Evolutionary conservation across 2,113 vertebrate species (phyloP).

Genomic region (Pterocles gutturalis): DNA sequence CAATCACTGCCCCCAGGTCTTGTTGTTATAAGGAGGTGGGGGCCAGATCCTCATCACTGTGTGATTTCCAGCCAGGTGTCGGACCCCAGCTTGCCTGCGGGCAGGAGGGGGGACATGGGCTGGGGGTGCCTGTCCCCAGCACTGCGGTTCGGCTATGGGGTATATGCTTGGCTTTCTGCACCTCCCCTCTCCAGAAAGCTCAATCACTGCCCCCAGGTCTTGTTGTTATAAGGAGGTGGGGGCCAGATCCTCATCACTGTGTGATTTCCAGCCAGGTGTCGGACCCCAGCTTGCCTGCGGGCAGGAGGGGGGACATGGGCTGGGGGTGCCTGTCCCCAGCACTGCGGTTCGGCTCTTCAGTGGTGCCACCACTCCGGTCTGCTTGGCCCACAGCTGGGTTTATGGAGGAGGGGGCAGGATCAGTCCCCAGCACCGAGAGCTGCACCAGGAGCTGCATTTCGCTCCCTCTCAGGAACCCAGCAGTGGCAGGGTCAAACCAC

Average conservation of each 20-base stretch:
- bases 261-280: no score
- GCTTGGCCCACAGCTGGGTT: neutral
- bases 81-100: neutral
- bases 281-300: neutral
- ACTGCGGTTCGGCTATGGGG: rapidly evolving
- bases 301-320: neutral
- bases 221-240: neutral
- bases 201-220: neutral
- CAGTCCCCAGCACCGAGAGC: neutral
- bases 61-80: no score
- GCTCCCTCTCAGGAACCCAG: neutral
- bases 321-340: neutral
- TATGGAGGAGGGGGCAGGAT: neutral
- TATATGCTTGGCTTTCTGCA: neutral
- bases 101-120: neutral
- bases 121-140: neutral
- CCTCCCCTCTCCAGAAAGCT: neutral
- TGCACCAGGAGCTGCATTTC: neutral
- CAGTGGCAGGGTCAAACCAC: neutral
- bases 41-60: no score
- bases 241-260: no score
- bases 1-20: neutral
- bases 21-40: neutral
- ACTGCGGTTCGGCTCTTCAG: neutral
- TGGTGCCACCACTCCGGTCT: neutral